Base-by-base conservation (phyloP, 2,888 invertebrate species). In the Stegophylla sp. region DNA sequence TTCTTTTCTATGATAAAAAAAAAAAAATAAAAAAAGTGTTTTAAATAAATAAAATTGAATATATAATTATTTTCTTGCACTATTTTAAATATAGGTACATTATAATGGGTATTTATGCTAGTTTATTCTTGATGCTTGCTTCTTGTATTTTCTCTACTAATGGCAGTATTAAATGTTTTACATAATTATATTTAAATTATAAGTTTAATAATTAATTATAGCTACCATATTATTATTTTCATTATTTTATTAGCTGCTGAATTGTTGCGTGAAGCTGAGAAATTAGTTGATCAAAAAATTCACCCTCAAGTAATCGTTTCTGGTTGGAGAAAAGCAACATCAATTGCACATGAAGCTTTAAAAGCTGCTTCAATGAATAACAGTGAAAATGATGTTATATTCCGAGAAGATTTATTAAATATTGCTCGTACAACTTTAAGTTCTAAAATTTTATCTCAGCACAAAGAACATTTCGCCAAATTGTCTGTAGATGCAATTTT, bases 251-350 rank as follows among this genome's bases (percentile, higher is more conserved):
- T 79, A 71, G 71, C 79, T 71, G 71, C 79, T 71, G 79, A 79
- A 71, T 61, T 79, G 3, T 79, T 79, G 41, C 92, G 94, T 85
- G 97, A 98, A 88, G 98, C 98, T 20, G 99, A 99, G 87, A 93
- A 93, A 85, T 88, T 99, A 73, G 90, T 99, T 82, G 93, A 93
- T 77, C 94, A 95, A 87, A 97, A 97, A 87, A 91, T 99, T 83
- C 99, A 99, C 87, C 99, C 99, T 1, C 99, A 99, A 89, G 98
- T 95, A 0, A 97, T 99, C 83, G 95, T 99, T 83, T 89, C 94
- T 76, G 99, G 99, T 15, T 99, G 97, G 96, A 90, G 99, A 83
- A 91, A 92, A 84, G 96, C 98, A 23, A 91, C 92, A 0, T 91
- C 91, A 81, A 92, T 93, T 59, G 98, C 98, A 0, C 90, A 93